Base-by-base conservation (phyloP, 2,888 invertebrate genomes). In the Empis livida region DNA sequence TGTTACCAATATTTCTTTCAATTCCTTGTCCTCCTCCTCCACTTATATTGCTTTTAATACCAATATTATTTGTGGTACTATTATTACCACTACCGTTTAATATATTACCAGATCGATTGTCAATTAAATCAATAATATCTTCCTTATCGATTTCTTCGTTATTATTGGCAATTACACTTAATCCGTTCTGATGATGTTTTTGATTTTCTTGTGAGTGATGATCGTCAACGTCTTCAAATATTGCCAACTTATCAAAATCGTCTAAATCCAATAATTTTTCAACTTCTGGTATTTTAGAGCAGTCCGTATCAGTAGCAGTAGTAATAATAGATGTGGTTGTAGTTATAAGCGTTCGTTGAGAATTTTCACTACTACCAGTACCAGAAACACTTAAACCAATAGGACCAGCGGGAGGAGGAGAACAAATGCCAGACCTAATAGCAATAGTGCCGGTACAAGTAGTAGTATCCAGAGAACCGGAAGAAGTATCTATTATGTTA, bases 71-170 rank as follows among this genome's bases (percentile, higher is more conserved):
- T 43, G 44, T 47, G 27, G 49, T 44, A 31, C 38, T 47, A 15
- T 43, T 38, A 23, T 38, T 38, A 50, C 53, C 47, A 47, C 46
- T 15, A 51, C 49, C 30, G 43, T 46, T 49, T 48, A 42, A 43
- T 49, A 46, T 17, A 46, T 11, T n/a, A 32, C 32, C 3, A 13
- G 32, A 13, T 13, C 13, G 4, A 9, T 3, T 13, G 11, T 10
- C 32, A n/a, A 35, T 35, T 44, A 47, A 47, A 41, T 41, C 41
- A 43, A 39, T 8, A 10, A 14, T 10, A 15, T 17, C 41, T 43
- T 44, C 31, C 35, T 41, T 40, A 37, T 37, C 31, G 41, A 37
- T 35, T 23, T 44, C 32, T 35, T 39, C 44, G n/a, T 32, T 42
- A 13, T 35, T 35, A 35, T 35, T 32, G 9, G 3, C 32, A 32